Evolutionary conservation across 1,140 invertebrate genomes (phyloP).

Genomic region (Drosophila orosa): DNA sequence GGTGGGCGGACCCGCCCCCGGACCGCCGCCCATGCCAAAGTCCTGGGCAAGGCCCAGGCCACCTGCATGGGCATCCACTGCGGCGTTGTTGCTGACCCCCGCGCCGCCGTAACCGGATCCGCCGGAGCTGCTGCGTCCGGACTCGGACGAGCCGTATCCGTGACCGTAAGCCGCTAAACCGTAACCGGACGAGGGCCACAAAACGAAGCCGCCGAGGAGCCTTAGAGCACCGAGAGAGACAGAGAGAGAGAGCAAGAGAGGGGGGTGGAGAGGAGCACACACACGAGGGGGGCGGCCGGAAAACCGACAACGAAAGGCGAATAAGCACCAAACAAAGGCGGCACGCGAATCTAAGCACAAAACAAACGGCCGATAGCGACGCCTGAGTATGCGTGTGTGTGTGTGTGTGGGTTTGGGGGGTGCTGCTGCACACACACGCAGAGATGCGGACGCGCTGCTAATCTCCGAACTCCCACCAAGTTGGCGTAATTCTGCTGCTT

Average conservation of each 20-base stretch:
- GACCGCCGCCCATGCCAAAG: constrained; percentile 84
- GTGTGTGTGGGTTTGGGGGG: constrained; percentile 64
- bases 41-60: constrained; percentile 82
- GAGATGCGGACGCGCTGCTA: constrained; percentile 41
- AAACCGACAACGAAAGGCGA: constrained; percentile 16
- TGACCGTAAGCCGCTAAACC: constrained; percentile 28
- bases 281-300: constrained; percentile 11
- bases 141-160: constrained; percentile 54
- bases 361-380: constrained; percentile 65
- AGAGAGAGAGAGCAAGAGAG: background rate
- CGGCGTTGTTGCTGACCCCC: constrained; percentile 78
- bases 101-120: constrained; percentile 71
- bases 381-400: constrained; percentile 23
- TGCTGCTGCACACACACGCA: constrained; percentile 53
- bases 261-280: constrained; percentile 2
- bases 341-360: constrained; percentile 73
- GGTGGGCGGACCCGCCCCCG: constrained; percentile 71
- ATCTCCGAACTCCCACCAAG: constrained; percentile 80
- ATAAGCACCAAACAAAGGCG: constrained; percentile 39
- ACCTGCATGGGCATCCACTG: constrained; percentile 83
- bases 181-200: constrained; percentile 30
- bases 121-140: constrained; percentile 64
- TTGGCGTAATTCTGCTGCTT: constrained; percentile 62
- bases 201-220: constrained; percentile 32
- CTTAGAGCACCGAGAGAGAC: background rate